These are phyloP conservation scores for Andrena cerasifolii DNA, from an alignment of 1,140 invertebrate genomes.

Conservation along the genomic window DNA sequence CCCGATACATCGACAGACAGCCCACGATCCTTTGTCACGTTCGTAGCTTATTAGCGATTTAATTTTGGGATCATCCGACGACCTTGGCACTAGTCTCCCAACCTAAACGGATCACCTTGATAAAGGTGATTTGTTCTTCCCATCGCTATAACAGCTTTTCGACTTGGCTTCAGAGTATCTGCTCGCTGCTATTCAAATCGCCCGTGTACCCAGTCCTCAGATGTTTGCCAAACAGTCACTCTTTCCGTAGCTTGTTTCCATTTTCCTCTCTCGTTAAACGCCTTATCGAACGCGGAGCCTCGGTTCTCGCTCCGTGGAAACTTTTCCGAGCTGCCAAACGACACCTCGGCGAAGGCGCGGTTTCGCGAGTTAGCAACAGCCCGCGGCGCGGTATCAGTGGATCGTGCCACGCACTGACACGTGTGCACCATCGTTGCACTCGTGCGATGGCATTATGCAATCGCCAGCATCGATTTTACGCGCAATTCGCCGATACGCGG, in stretches of 20 bases:
- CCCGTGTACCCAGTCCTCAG: background rate
- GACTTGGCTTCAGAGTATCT: background rate
- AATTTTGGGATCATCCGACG: background rate
- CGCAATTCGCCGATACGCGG: constrained; percentile 37
- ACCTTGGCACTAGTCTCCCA: background rate
- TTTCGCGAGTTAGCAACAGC: constrained; percentile 47
- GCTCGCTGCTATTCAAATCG: background rate
- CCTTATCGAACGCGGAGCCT: background rate
- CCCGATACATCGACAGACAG: background rate
- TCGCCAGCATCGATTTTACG: constrained; percentile 66
- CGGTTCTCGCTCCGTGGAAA: background rate
- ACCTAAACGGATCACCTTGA: background rate
- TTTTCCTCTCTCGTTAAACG: no score
- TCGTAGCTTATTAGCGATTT: background rate
- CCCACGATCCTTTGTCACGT: background rate
- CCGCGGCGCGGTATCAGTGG: background rate
- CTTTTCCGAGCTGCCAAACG: background rate
- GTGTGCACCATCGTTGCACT: constrained; percentile 45
- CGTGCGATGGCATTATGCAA: constrained; percentile 53
- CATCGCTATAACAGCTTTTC: background rate
- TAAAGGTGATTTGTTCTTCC: background rate
- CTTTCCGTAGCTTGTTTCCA: background rate
- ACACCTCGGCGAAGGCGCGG: constrained; percentile 21
- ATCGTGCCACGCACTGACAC: constrained; percentile 47
- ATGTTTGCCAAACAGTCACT: no score